Base-by-base conservation (phyloP, 2,113 vertebrate species). In the Arothron firmamentum region DNA sequence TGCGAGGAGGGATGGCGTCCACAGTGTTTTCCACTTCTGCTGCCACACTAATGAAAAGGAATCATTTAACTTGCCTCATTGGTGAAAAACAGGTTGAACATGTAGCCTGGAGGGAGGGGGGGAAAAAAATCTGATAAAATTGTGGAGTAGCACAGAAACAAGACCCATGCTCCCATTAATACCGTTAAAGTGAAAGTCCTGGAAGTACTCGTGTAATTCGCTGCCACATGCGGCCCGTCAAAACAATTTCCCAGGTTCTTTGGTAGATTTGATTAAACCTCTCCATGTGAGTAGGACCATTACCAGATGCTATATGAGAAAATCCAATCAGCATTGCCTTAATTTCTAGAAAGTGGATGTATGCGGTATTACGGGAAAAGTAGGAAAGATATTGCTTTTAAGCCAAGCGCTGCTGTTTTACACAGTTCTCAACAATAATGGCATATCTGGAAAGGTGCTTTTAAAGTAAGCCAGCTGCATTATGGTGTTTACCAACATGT, bases 181-280 rank as follows among this genome's bases (percentile, higher is more conserved):
- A 31, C 23, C 56, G 65, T 68, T 67, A 60, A 73, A 78, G 55
- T 41, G 28, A 34, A 78, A 67, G 43, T 48, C 49, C 54, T 28
- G 75, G 64, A 57, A 64, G 56, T 28, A 73, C 42, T 59, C 48
- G 45, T 67, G 46, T 65, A 74, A 76, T 38, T 72, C 57, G 53
- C 72, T 56, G 57, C 53, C 55, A 59, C 48, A 45, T 60, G 62
- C 60, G 65, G 55, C 51, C 72, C 54, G 66, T 58, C 38, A 17
- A 56, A 80, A 75, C 52, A 19, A 71, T 76, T 79, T 77, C 75
- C 67, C 59, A 55, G 59, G 46, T 72, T 79, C 63, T 70, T 56
- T 69, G 21, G 48, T 54, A 67, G 72, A 72, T 80, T 65, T 76
- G 64, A 83, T 81, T 74, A 81, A 81, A 81, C 48, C 19, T 56